Evolutionary conservation across 2,888 invertebrate species (phyloP), one percentile per base, ranked within the genome.

Genomic region (Melolontha melolontha): DNA sequence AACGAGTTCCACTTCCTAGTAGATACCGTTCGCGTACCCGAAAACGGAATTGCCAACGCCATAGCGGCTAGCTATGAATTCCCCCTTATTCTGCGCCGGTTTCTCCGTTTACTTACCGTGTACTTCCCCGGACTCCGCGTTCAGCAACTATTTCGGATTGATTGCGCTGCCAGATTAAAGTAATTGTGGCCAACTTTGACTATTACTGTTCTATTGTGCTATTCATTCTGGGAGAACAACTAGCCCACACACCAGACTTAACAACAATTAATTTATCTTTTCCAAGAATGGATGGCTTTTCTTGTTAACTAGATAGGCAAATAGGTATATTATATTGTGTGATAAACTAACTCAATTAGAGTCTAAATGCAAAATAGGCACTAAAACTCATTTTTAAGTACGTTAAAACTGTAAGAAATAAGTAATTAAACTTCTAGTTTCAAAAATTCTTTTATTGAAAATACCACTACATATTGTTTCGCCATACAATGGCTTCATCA

Each of bases 181-280:
- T 81, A 81, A 76, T 80, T 80, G 81, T 79, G 81, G 81, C 79
- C 76, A 82, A 82, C 82, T 82, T 82, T 78, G 75, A 76, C 82
- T 80, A 82, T 82, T 82, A 82, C 79, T 75, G 74, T 76, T 69
- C 79, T 80, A 81, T 80, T 78, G 80, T 75, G 78, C 80, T 79
- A 80, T 82, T 81, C 80, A 78, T 82, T 80, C 78, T 72, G 68
- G 57, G 57, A 44, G 63, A 62, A 47, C 22, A 64, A 55, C 47
- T 54, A 42, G 64, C 64, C 51, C 59, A 41, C 34, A 17, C 66
- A 22, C 52, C 54, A 50, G 63, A 49, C 12, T 40, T 41, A 67
- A 27, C 66, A 62, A 41, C 59, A 59, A 59, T 50, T 42, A 62
- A 62, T 62, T 62, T 62, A 62, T 62, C 59, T 62, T 47, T 47